phyloP scores from a whole-genome alignment of 1,140 invertebrate genomes.

The Eriosoma lanigerum region DNA sequence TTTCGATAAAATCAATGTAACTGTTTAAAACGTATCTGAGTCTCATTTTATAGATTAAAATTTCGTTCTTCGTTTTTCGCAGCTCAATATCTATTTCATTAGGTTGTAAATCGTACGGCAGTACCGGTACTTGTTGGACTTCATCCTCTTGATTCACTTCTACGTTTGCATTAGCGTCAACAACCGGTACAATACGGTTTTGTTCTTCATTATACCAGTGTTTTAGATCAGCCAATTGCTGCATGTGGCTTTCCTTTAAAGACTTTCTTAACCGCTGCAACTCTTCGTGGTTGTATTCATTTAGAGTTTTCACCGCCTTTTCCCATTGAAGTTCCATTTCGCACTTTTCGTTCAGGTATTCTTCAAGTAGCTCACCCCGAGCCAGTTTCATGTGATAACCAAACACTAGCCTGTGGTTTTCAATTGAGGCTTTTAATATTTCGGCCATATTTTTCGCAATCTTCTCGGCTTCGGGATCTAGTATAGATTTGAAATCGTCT shows the following conservation, averaged over 20 bases:
- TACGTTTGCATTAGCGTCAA: neutral
- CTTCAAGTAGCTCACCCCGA: neutral
- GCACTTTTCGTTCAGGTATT: neutral
- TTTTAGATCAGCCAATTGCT: neutral
- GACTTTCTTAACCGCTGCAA: neutral
- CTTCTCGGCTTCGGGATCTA: too few species aligned
- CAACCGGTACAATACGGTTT: neutral
- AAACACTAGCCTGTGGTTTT: neutral
- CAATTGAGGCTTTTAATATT: too few species aligned
- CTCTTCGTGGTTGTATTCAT: neutral
- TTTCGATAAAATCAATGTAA: neutral
- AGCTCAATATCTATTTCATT: neutral
- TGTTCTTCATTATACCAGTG: neutral
- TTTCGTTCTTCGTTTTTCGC: neutral
- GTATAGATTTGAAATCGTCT: too few species aligned
- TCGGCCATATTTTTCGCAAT: neutral
- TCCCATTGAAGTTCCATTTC: neutral
- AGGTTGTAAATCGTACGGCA: neutral
- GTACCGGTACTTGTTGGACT: neutral
- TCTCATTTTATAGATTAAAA: neutral
- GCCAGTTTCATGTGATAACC: neutral
- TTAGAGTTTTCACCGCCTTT: too few species aligned
- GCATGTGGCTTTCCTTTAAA: neutral
- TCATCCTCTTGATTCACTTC: too few species aligned
- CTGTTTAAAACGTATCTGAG: neutral